phyloP scores from a whole-genome alignment of 2,797 vertebrate species.

The Calcarius lapponicus region DNA sequence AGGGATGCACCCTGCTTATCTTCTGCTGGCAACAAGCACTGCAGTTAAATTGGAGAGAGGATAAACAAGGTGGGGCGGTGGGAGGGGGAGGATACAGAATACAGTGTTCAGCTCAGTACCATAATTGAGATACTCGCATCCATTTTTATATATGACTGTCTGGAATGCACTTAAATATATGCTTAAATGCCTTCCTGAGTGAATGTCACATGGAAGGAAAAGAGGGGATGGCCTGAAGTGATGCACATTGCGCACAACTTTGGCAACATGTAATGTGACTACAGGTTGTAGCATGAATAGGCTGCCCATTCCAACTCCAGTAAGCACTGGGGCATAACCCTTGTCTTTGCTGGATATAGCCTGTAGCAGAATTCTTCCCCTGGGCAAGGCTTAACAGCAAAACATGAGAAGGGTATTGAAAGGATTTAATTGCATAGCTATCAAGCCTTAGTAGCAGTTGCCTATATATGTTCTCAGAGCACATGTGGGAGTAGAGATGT shows the following conservation, averaged over 20 bases:
- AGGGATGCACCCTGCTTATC: neutral
- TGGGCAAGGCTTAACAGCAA: neutral
- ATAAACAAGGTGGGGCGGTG: neutral
- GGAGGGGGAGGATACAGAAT: rapidly evolving
- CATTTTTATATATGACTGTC: neutral
- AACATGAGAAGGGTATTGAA: constrained; percentile 14
- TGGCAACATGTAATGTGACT: neutral
- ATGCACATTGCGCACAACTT: neutral
- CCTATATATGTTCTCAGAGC: neutral
- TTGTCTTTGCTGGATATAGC: neutral
- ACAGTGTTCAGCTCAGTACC: neutral
- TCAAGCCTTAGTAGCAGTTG: neutral
- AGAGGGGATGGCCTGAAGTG: neutral
- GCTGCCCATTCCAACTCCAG: neutral
- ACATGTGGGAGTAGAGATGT: neutral
- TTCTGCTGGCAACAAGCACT: neutral
- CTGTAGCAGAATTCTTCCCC: neutral
- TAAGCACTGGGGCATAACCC: neutral
- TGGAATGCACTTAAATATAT: neutral
- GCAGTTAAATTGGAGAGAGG: neutral
- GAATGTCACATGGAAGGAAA: neutral
- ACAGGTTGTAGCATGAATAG: neutral
- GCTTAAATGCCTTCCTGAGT: neutral
- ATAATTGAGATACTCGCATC: neutral
- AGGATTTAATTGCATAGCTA: constrained; percentile 15